Evolutionary conservation across 2,888 invertebrate genomes (phyloP).

Genomic region (Clitarchus hookeri): DNA sequence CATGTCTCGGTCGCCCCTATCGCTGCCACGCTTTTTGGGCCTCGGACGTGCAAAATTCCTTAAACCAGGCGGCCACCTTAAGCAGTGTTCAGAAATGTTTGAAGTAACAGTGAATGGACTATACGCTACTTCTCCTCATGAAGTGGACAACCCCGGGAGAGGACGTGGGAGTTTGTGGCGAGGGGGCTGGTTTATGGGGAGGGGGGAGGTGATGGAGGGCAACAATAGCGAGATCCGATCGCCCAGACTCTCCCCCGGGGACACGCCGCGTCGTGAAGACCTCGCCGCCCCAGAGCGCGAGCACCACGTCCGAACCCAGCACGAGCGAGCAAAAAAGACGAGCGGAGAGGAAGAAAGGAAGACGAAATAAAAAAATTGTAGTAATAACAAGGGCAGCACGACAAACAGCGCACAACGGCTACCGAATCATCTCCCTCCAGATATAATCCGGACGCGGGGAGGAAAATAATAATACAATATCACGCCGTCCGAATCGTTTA

Average conservation of each 20-base stretch:
- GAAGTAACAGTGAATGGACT: no score
- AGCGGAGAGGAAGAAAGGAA: neutral
- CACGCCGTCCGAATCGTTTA: constrained; percentile 7
- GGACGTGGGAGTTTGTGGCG: no score
- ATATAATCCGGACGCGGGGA: neutral
- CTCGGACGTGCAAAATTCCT: no score
- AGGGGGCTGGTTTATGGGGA: neutral
- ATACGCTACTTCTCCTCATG: no score
- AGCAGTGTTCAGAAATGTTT: no score
- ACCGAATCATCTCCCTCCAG: constrained; percentile 14
- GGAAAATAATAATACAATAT: constrained; percentile 14
- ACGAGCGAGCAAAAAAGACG: neutral
- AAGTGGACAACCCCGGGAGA: no score
- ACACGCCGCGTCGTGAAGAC: neutral
- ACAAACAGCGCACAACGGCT: neutral
- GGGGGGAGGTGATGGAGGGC: neutral
- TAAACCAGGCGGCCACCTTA: no score
- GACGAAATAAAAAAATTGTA: neutral
- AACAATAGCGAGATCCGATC: neutral
- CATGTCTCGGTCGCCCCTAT: no score
- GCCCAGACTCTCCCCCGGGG: neutral
- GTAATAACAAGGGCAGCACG: neutral
- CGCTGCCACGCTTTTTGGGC: no score
- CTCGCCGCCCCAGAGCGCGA: no score
- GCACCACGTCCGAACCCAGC: neutral